phyloP scores from a whole-genome alignment of 2,113 vertebrate species.

The Ceyx melanurus region DNA sequence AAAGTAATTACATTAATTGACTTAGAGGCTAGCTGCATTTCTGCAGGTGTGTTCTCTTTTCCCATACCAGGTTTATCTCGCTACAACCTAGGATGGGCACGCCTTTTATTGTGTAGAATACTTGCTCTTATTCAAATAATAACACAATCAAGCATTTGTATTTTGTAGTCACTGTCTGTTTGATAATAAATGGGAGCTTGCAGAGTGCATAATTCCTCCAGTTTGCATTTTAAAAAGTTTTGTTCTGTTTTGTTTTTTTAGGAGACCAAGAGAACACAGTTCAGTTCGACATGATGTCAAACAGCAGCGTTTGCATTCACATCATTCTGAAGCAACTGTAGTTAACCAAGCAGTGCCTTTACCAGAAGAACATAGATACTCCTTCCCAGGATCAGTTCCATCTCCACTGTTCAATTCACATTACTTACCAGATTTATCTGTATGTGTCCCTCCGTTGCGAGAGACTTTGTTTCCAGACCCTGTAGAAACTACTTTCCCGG shows the following conservation, averaged over 20 bases:
- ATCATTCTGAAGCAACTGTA: constrained; percentile 30
- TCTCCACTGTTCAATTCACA: constrained; percentile 5
- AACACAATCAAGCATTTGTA: not conserved
- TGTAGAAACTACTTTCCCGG: constrained; percentile 56
- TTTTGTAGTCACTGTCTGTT: not conserved
- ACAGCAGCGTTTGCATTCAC: constrained; percentile 79
- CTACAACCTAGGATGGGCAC: not conserved
- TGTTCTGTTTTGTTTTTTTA: not conserved
- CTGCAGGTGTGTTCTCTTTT: not conserved
- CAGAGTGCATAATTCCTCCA: too few relatives aligned
- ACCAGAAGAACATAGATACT: constrained; percentile 46
- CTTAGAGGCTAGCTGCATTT: not conserved
- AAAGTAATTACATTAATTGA: not conserved
- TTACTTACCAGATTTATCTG: constrained; percentile 32
- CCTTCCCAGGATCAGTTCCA: not conserved
- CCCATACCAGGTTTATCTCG: not conserved
- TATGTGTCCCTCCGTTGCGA: constrained; percentile 57
- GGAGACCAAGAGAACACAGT: constrained; percentile 79
- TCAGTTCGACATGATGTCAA: constrained; percentile 71
- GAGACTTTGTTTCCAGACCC: constrained; percentile 55
- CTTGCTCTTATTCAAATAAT: not conserved
- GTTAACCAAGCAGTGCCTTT: constrained; percentile 76
- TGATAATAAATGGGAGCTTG: not conserved
- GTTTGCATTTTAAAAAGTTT: too few relatives aligned
- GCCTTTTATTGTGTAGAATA: not conserved